These are phyloP conservation scores for Papilio xuthus DNA, from an alignment of 1,140 invertebrate genomes.

Conservation along the genomic window DNA sequence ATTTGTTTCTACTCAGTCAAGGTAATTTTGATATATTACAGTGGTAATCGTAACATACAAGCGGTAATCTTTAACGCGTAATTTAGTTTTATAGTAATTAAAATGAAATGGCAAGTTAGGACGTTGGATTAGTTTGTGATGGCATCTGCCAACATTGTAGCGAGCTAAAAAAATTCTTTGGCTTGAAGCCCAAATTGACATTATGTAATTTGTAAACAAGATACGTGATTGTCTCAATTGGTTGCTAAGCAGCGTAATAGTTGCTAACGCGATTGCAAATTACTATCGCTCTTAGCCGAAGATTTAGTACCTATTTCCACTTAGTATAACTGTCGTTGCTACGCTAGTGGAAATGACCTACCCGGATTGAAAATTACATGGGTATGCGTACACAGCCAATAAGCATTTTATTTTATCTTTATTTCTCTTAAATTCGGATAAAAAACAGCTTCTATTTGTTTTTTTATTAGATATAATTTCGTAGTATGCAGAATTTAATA, in stretches of 20 bases:
- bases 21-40: not conserved
- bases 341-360: not conserved
- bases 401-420: no score
- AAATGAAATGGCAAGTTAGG: not conserved
- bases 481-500: no score
- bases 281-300: not conserved
- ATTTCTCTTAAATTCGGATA: no score
- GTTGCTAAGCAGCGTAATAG: not conserved
- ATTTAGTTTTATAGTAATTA: not conserved
- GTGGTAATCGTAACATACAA: not conserved
- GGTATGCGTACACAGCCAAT: no score
- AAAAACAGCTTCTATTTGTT: no score
- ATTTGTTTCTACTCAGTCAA: no score
- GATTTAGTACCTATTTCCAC: not conserved
- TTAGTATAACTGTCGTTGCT: not conserved
- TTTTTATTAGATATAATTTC: no score
- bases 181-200: not conserved
- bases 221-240: constrained; percentile 4
- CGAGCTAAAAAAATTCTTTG: not conserved
- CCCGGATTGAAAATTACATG: no score
- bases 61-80: not conserved
- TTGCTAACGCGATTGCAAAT: not conserved
- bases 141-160: not conserved
- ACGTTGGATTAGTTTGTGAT: not conserved
- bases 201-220: constrained; percentile 23